A percentile compares a stretch with the other conserved stretches of the same genome.
phyloP scores from a whole-genome alignment of 1,140 invertebrate species.

The Trachelipus rathkii region DNA sequence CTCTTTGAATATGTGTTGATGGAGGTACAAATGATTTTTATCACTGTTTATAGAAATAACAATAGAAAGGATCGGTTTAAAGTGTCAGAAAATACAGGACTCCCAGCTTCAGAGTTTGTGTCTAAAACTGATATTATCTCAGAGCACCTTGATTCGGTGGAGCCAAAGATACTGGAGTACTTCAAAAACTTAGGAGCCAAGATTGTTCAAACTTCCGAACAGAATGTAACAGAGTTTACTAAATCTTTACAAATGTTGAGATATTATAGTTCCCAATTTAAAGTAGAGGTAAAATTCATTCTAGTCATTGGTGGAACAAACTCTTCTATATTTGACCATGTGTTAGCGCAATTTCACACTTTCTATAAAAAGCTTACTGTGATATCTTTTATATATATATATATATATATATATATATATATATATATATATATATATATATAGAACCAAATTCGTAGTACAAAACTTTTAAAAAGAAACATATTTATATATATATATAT shows the following conservation, averaged over 20 bases:
- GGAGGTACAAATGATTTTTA: constrained; percentile 23
- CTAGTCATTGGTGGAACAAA: no score
- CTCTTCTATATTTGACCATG: no score
- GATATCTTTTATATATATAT: no score
- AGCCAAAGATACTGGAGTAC: constrained; percentile 18
- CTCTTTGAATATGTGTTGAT: constrained; percentile 25
- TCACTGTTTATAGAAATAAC: neutral
- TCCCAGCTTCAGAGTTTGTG: neutral
- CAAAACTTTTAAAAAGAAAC: no score
- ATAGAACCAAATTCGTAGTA: no score
- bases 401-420: no score
- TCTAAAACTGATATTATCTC: constrained; percentile 24
- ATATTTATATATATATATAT: no score
- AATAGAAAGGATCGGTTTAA: neutral
- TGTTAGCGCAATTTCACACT: no score
- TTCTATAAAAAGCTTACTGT: no score
- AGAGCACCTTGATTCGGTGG: constrained; percentile 24
- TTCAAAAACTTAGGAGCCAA: constrained; percentile 12
- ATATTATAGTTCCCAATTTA: neutral
- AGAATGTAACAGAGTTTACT: constrained; percentile 24
- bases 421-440: no score
- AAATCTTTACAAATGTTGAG: constrained; percentile 18
- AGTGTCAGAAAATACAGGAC: neutral
- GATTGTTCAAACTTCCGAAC: constrained; percentile 23
- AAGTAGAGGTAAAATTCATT: no score